These are phyloP conservation scores for Tetragonisca angustula DNA, from an alignment of 2,888 invertebrate species.

Conservation along the genomic window DNA sequence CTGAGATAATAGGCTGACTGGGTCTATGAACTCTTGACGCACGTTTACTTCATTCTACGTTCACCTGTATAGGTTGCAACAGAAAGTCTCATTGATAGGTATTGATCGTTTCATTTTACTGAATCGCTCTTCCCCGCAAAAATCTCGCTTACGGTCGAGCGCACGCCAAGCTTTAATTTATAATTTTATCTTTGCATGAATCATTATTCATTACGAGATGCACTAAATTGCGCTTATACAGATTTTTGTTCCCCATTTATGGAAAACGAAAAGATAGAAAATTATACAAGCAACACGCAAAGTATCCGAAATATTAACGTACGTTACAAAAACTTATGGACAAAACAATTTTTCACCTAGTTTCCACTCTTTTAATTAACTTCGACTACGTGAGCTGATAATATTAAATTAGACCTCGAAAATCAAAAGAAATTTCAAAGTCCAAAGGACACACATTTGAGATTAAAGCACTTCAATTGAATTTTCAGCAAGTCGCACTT, in stretches of 20 bases:
- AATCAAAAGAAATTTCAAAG: not conserved
- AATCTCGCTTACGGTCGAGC: conserved; percentile 11
- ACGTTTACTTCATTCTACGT: conserved; percentile 41
- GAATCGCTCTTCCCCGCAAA: conserved; percentile 25
- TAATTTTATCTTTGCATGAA: not conserved
- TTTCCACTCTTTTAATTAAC: no score
- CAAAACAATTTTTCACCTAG: no score
- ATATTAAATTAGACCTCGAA: no score
- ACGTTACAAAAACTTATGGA: no score
- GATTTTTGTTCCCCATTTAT: no score
- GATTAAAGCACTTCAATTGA: not conserved
- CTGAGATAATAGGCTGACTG: conserved; percentile 50
- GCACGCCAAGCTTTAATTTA: not conserved
- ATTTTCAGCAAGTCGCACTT: not conserved
- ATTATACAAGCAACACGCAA: no score
- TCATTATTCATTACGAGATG: no score
- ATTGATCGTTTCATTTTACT: conserved; percentile 49
- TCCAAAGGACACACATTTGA: not conserved
- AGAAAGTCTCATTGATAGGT: conserved; percentile 50
- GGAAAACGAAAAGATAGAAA: no score
- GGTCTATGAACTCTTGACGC: conserved; percentile 71
- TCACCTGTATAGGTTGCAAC: conserved; percentile 26
- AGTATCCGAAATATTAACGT: no score
- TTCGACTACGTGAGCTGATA: no score
- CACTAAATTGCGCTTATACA: no score